A percentile compares a stretch with the other conserved stretches of the same genome.
These are phyloP conservation scores for Chlorocebus sabaeus DNA, from an alignment of 2,113 vertebrate species.

Conservation along the genomic window DNA sequence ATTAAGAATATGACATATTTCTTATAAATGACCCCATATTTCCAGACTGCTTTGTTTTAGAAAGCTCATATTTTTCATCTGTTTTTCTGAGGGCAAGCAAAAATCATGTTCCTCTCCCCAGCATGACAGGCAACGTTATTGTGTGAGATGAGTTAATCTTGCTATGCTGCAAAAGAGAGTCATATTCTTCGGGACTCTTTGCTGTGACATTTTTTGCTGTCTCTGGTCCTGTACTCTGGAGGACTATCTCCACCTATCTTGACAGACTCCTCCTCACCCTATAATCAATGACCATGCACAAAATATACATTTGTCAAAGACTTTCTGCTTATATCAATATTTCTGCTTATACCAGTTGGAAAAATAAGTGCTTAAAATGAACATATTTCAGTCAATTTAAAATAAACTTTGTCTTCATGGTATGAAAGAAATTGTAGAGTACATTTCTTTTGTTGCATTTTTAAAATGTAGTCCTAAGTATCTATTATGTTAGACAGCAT, in stretches of 20 bases:
- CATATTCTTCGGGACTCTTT: neutral
- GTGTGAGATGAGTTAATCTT: neutral
- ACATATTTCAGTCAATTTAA: neutral
- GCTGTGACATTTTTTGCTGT: neutral
- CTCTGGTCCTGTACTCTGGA: neutral
- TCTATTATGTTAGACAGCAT: neutral
- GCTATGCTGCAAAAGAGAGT: neutral
- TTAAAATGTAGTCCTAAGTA: neutral
- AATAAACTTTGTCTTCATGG: neutral
- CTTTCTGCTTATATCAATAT: neutral
- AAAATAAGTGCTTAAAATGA: conserved; percentile 1
- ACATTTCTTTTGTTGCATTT: neutral
- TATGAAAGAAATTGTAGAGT: neutral
- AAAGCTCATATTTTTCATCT: neutral
- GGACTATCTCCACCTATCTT: neutral
- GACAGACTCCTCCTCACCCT: neutral
- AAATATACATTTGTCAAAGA: neutral
- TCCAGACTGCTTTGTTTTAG: neutral
- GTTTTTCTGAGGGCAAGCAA: neutral
- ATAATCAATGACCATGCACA: neutral
- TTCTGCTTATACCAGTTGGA: neutral
- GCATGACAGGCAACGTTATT: neutral
- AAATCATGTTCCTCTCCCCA: neutral
- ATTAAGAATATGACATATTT: neutral
- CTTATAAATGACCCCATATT: neutral